Conservation (phyloP, 1,140 invertebrate species). For the Anastrepha ludens region DNA sequence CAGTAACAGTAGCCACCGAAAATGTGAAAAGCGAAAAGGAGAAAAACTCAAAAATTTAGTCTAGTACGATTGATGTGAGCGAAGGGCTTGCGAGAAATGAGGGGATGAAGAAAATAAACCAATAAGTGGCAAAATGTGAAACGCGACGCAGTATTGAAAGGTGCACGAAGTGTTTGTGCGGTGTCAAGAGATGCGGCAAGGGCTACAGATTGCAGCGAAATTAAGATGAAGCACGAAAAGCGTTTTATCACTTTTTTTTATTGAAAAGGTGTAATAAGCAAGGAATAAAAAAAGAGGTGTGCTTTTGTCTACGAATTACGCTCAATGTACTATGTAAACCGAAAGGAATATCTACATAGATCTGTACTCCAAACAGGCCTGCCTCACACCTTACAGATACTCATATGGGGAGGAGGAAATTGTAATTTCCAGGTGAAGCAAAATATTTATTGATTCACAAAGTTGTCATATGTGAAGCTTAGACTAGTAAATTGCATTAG, state of each 20-base stretch:
- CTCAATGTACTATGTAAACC: too few relatives aligned
- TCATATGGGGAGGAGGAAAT: too few relatives aligned
- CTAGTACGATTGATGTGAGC: not conserved
- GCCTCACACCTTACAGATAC: too few relatives aligned
- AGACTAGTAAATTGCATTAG: too few relatives aligned
- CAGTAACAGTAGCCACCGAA: not conserved
- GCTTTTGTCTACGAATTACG: too few relatives aligned
- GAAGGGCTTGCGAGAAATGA: not conserved
- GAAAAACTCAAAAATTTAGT: not conserved
- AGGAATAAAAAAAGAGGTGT: not conserved
- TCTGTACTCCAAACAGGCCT: too few relatives aligned
- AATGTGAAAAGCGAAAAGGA: not conserved
- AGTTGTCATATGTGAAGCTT: too few relatives aligned
- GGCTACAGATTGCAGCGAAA: not conserved
- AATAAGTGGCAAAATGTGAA: conserved; percentile 19
- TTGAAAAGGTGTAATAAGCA: not conserved
- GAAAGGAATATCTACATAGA: too few relatives aligned
- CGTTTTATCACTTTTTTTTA: conserved; percentile 16
- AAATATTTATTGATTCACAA: too few relatives aligned
- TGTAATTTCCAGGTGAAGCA: too few relatives aligned
- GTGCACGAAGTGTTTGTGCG: not conserved
- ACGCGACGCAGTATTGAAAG: not conserved
- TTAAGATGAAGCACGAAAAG: conserved; percentile 49
- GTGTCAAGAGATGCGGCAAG: not conserved
- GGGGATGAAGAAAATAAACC: not conserved